Percentiles rank a stretch among this genome's conserved stretches.
Conservation (phyloP, 2,113 vertebrate genomes). For the Tragulus kanchil region DNA sequence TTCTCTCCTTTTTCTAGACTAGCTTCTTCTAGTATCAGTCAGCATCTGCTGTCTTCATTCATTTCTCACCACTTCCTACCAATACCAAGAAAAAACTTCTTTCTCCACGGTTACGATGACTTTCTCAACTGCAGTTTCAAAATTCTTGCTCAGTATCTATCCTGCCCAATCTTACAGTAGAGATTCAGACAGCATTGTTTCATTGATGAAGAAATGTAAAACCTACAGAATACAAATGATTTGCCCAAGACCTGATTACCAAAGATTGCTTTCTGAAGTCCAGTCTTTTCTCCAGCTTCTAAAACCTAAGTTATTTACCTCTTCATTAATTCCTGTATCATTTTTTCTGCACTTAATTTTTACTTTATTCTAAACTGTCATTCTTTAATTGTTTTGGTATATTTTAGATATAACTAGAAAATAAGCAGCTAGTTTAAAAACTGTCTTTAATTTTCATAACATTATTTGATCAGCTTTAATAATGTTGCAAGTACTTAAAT, state of each 20-base stretch:
- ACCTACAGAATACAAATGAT: background rate
- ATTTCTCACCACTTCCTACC: background rate
- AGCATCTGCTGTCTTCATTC: background rate
- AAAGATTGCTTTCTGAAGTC: background rate
- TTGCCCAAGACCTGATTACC: background rate
- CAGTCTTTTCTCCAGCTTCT: conserved; percentile 4
- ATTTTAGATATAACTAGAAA: conserved; percentile 14
- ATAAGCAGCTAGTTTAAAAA: background rate
- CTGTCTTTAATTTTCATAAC: background rate
- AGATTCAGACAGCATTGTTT: background rate
- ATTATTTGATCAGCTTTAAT: background rate
- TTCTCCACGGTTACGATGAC: background rate
- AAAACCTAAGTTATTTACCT: background rate
- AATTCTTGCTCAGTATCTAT: background rate
- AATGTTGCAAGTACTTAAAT: background rate
- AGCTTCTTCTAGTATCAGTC: background rate
- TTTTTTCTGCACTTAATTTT: conserved; percentile 31
- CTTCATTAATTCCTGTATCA: background rate
- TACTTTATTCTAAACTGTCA: background rate
- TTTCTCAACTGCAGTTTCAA: background rate
- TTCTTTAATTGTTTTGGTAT: conserved; percentile 22
- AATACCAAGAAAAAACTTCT: background rate
- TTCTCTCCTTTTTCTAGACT: background rate
- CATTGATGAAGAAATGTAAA: background rate
- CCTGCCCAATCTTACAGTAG: background rate